phyloP scores from a whole-genome alignment of 2,797 vertebrate genomes.

The Rhinichthys osculus region DNA sequence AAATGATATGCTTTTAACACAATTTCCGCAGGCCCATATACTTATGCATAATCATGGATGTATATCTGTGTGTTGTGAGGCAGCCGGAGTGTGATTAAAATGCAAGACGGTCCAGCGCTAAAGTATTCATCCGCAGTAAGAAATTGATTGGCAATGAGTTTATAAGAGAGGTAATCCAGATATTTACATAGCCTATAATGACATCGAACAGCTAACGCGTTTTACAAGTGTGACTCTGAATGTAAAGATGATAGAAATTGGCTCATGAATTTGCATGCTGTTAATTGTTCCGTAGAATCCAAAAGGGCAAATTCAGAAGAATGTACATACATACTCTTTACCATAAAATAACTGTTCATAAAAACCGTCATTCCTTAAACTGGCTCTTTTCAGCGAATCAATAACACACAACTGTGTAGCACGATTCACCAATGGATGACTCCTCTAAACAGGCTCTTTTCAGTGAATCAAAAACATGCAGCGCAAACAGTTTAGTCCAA shows the following conservation, averaged over 20 bases:
- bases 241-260: neutral
- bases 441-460: neutral
- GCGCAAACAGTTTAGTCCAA: neutral
- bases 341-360: neutral
- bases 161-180: neutral
- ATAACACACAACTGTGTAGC: neutral
- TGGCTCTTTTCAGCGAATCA: neutral
- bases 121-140: neutral
- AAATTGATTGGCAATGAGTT: neutral
- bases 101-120: neutral
- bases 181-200: neutral
- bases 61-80: neutral
- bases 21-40: neutral
- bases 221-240: neutral
- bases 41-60: constrained; percentile 1
- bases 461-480: neutral
- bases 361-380: neutral
- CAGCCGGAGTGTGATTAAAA: neutral
- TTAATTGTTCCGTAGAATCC: neutral
- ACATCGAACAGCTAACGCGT: neutral
- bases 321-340: neutral
- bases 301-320: neutral
- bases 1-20: neutral
- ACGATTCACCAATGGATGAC: neutral
- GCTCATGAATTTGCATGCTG: neutral